phyloP scores from a whole-genome alignment of 1,140 invertebrate species.

The Trichonephila clavipes region DNA sequence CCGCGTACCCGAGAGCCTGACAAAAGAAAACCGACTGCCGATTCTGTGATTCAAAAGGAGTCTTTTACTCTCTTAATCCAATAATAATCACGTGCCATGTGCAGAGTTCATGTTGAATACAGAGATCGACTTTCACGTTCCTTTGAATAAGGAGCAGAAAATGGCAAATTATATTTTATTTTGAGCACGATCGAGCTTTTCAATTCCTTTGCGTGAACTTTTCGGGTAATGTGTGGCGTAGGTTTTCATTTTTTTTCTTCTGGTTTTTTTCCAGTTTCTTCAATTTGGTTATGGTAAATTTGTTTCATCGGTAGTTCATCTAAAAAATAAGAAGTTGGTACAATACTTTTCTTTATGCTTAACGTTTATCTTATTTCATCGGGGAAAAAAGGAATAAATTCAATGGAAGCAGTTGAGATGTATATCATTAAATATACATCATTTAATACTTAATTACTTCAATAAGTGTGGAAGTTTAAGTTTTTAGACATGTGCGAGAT shows the following conservation, averaged over 20 bases:
- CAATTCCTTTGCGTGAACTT: neutral
- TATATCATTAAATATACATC: no score
- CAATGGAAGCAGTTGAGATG: no score
- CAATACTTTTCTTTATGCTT: no score
- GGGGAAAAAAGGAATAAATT: no score
- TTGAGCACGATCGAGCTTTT: neutral
- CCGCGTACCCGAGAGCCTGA: neutral
- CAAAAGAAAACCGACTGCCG: conserved; percentile 31
- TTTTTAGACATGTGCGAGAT: no score
- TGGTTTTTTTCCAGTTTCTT: neutral
- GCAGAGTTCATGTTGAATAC: neutral
- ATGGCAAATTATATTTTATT: neutral
- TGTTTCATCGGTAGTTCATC: neutral
- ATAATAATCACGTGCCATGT: conserved; percentile 30
- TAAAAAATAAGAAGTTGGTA: neutral
- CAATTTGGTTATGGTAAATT: neutral
- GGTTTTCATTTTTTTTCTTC: neutral
- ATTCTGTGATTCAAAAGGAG: conserved; percentile 25
- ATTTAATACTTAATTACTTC: no score
- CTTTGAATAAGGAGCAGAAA: neutral
- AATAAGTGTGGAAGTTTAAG: no score
- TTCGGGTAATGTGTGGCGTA: neutral
- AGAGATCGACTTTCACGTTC: neutral
- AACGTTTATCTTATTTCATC: no score
- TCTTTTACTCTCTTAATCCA: conserved; percentile 30